These are phyloP conservation scores for Chelmon rostratus DNA, from an alignment of 2,797 vertebrate species.

Conservation along the genomic window DNA sequence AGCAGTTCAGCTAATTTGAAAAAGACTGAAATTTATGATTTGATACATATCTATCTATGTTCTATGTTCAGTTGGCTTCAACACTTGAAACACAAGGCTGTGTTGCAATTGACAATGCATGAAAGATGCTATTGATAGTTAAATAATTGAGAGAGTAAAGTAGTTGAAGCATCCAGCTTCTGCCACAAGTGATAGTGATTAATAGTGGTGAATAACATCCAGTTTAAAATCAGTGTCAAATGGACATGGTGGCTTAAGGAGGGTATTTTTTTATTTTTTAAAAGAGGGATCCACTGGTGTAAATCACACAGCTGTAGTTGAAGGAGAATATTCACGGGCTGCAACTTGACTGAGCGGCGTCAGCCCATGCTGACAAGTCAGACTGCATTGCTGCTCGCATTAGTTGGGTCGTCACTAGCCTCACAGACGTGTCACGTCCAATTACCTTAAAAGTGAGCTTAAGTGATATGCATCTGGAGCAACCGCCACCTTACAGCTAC, in stretches of 20 bases:
- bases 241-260: no score
- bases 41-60: neutral
- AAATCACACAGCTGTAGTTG: slow-evolving; percentile 7
- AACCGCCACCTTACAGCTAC: slow-evolving; percentile 66
- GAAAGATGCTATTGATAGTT: neutral
- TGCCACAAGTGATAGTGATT: neutral
- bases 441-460: slow-evolving; percentile 60
- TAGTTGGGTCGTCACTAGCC: slow-evolving; percentile 54
- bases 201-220: neutral
- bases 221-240: neutral
- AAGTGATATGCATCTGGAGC: slow-evolving; percentile 69
- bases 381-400: slow-evolving; percentile 73
- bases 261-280: no score
- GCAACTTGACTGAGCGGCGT: slow-evolving; percentile 36
- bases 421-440: slow-evolving; percentile 67
- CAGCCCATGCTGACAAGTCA: slow-evolving; percentile 53
- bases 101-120: neutral
- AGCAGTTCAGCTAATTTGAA: neutral
- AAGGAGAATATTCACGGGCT: slow-evolving; percentile 32
- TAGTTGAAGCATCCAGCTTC: neutral
- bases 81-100: neutral
- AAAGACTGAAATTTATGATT: neutral
- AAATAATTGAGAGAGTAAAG: no score
- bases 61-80: neutral
- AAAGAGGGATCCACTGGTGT: no score